Evolutionary conservation across 2,113 vertebrate genomes (phyloP), one percentile per base, ranked within the genome.

Genomic region (Meriones unguiculatus): DNA sequence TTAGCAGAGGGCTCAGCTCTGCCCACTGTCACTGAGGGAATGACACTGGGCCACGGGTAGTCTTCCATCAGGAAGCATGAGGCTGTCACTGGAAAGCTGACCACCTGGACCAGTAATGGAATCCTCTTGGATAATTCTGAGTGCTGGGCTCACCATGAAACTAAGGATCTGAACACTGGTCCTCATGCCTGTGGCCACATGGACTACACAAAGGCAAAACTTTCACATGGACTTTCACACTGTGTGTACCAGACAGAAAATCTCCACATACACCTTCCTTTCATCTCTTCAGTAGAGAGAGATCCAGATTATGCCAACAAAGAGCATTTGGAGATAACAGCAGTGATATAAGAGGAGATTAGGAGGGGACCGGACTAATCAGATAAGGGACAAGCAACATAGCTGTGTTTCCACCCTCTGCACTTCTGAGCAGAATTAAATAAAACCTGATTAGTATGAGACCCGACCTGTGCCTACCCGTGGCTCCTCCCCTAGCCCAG

Each of bases 1-100:
- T 78, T 52, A n/a, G 8, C 65, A 1, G 32, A 35, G 12, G 18
- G 5, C 18, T n/a, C 50, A 30, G 67, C 4, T 18, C 24, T 38
- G 67, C 1, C 7, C 4, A 3, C 8, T 9, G 3, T 32, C 25
- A 5, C 20, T 0, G 0, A 46, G 64, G 15, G 32, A 0, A 4
- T 3, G 11, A 11, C 12, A 1, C 7, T 54, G 52, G 87, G 22
- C 50, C 22, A 15, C 38, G 64, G 75, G 17, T 6, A 12, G 46
- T n/a, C 46, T 67, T 87, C 30, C 70, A 6, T 67, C 18, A 10
- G 54, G 86, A 89, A 28, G 10, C 18, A 0, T 0, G 38, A 67
- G 8, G 64, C 88, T 84, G 4, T 86, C 28, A 0, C 1, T 76
- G 76, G n/a, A 64, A 54, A 70, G 15, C 22, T 46, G 76, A 62